These are phyloP conservation scores for Hemichromis elongatus DNA, from an alignment of 2,113 vertebrate genomes.

Conservation along the genomic window DNA sequence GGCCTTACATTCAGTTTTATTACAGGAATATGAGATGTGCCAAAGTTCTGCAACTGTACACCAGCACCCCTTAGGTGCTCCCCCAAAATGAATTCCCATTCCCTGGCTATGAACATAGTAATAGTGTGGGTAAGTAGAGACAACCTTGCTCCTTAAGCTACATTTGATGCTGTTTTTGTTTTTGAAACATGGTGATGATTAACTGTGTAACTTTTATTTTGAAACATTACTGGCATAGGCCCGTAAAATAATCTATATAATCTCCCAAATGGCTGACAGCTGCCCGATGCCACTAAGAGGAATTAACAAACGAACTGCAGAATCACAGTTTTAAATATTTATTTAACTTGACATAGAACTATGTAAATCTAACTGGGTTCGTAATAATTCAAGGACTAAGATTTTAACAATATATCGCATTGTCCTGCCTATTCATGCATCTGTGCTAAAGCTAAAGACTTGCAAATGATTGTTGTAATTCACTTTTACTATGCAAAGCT, in stretches of 20 bases:
- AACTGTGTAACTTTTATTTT: conserved; percentile 20
- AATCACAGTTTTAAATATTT: background rate
- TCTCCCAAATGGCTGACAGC: background rate
- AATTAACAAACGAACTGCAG: background rate
- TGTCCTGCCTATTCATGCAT: background rate
- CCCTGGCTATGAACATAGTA: background rate
- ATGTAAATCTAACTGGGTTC: background rate
- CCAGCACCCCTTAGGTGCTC: conserved; percentile 44
- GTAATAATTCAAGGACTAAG: background rate
- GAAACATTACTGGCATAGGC: background rate
- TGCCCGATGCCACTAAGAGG: background rate
- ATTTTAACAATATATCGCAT: background rate
- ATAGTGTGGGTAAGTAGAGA: background rate
- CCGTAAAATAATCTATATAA: background rate
- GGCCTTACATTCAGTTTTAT: conserved; percentile 44
- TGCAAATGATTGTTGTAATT: background rate
- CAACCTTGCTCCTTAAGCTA: conserved; percentile 11
- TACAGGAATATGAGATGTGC: conserved; percentile 41
- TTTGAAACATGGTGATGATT: conserved; percentile 17
- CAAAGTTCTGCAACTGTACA: conserved; percentile 49
- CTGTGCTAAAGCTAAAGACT: background rate
- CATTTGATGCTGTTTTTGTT: conserved; percentile 46
- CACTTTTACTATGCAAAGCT: background rate
- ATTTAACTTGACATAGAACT: background rate
- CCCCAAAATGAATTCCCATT: conserved; percentile 44